Conservation (phyloP, 2,113 vertebrate genomes). For the Callithrix jacchus region DNA sequence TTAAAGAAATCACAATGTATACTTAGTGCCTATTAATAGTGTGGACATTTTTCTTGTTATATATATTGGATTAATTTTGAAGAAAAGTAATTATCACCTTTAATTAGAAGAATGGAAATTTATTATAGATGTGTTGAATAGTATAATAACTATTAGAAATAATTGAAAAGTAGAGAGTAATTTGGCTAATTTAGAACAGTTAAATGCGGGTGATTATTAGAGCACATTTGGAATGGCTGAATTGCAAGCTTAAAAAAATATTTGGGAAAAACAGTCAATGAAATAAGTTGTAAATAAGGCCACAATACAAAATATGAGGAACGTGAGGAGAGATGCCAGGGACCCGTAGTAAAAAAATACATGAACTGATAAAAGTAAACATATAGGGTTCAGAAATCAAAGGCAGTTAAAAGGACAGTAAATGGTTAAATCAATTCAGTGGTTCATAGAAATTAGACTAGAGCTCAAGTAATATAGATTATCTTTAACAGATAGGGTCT, state of each 20-base stretch:
- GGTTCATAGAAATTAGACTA: not conserved
- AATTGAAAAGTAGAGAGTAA: not conserved
- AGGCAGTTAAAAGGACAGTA: not conserved
- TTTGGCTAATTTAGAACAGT: not conserved
- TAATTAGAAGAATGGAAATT: not conserved
- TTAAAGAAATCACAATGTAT: not conserved
- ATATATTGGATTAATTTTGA: not conserved
- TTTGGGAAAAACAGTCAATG: not conserved
- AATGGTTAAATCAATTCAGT: not conserved
- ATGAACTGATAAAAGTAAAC: not conserved
- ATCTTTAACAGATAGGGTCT: not conserved
- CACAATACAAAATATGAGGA: not conserved
- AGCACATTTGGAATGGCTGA: not conserved
- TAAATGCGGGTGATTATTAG: not conserved
- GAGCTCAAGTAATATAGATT: not conserved
- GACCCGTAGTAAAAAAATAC: not conserved
- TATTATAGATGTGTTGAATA: not conserved
- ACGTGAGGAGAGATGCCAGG: not conserved
- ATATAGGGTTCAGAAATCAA: not conserved
- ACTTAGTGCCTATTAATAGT: not conserved
- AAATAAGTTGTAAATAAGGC: not conserved
- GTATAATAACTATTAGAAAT: conserved; percentile 27
- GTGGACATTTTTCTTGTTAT: not conserved
- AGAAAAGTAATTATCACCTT: not conserved
- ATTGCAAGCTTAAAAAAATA: not conserved